Base-by-base conservation (phyloP, 23 tunicate genomes). In the Ascidia mentula region DNA sequence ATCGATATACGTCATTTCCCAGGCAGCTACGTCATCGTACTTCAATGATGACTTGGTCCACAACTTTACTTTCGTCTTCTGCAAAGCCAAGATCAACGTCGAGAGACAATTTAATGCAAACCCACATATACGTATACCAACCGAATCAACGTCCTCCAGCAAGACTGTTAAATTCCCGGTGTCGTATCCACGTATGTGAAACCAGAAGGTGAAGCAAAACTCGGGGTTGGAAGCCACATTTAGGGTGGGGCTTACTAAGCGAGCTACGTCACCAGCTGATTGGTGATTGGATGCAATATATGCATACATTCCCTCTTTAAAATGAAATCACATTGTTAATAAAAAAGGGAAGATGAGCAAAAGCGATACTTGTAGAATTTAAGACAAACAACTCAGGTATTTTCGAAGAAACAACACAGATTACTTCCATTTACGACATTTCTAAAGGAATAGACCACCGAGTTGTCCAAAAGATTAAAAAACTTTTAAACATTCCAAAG, bases 111-210 rank as follows among this genome's bases (percentile, higher is more conserved):
- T 1, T 3, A 5, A 5, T 9, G 65, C 28, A 53, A 53, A 53
- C 28, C 65, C 1, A 53, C 65, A 20, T 5, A 9, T 5, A n/a
- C n/a, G n/a, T n/a, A n/a, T n/a, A n/a, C n/a, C n/a, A n/a, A 70
- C 74, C 74, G 74, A 70, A 3, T 3, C 13, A 30, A 30, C 32
- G 74, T 70, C 38, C 74, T 34, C 38, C 9, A 18, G 34, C 13
- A 30, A 34, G n/a, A 70, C 38, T 30, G 74, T 70, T 22, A 70
- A 32, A 70, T 70, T 70, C n/a, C 74, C 74, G 18, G 74, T 70
- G 38, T 70, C 32, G 74, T 70, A 70, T 3, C 74, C 74, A 22
- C 74, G 74, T 1, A 70, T 70, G 13, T 70, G 74, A 70, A 30
- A 36, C 74, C 74, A 70, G 30, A 70, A 18, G 18, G 74, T 32